Conservation (phyloP, 2,888 invertebrate genomes). For the Physocephala rufipes region DNA sequence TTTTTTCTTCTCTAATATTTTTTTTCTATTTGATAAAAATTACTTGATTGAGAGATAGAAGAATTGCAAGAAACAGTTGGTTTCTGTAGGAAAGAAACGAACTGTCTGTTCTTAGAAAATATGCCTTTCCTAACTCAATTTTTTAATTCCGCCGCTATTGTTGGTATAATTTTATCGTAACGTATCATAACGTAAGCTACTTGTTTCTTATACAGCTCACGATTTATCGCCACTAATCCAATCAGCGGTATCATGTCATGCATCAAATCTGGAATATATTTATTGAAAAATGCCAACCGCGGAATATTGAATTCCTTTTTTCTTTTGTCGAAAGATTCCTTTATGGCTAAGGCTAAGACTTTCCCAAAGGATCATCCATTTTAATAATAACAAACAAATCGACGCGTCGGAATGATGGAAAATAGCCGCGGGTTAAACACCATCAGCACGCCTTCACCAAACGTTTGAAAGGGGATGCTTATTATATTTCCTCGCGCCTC, state of each 20-base stretch:
- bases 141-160: conserved; percentile 16
- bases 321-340: conserved; percentile 29
- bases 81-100: background rate
- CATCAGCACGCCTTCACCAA: background rate
- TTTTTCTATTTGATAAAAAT: no score
- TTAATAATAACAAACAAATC: conserved; percentile 25
- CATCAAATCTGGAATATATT: conserved; percentile 38
- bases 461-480: background rate
- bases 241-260: conserved; percentile 49
- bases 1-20: background rate
- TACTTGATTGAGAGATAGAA: no score
- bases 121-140: conserved; percentile 12
- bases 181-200: conserved; percentile 40
- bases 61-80: no score
- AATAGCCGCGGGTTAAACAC: background rate
- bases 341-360: background rate
- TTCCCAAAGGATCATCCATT: conserved; percentile 30
- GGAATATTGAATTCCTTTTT: conserved; percentile 52
- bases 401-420: conserved; percentile 1
- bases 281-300: conserved; percentile 37
- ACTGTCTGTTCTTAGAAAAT: background rate
- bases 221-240: conserved; percentile 56
- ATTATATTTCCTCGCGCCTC: background rate
- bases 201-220: conserved; percentile 37
- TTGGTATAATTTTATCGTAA: conserved; percentile 39